phyloP scores from a whole-genome alignment of 2,113 vertebrate genomes.

The Nothobranchius furzeri region DNA sequence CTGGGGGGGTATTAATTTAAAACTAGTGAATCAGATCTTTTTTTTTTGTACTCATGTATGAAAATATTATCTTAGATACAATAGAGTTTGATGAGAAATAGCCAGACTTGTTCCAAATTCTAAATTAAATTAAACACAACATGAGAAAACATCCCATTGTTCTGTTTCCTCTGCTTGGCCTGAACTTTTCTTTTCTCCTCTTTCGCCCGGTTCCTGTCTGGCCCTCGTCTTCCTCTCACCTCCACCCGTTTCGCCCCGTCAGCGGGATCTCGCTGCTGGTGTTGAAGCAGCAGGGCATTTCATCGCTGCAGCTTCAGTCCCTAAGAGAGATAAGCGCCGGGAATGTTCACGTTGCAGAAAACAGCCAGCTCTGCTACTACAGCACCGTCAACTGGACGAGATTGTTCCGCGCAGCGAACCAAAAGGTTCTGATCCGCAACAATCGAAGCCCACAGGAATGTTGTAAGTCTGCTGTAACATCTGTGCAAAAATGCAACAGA shows the following conservation, averaged over 20 bases:
- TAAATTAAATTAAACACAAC: no score
- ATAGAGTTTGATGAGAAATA: no score
- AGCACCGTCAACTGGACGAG: constrained; percentile 96
- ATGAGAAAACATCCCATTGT: not conserved
- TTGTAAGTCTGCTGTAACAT: constrained; percentile 82
- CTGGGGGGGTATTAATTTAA: not conserved
- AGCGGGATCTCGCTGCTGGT: constrained; percentile 97
- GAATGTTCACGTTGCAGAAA: constrained; percentile 96
- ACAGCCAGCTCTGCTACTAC: constrained; percentile 94
- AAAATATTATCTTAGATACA: no score
- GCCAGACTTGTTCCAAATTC: no score
- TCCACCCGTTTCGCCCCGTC: constrained; percentile 24
- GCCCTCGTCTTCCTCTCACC: constrained; percentile 17
- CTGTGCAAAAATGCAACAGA: not conserved
- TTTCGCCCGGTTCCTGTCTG: constrained; percentile 4
- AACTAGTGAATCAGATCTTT: no score
- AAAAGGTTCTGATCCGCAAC: constrained; percentile 89
- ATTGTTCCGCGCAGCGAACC: constrained; percentile 87
- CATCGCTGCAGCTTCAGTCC: constrained; percentile 93
- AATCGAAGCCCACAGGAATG: constrained; percentile 91
- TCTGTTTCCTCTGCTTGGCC: not conserved
- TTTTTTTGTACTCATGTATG: no score
- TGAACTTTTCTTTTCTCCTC: not conserved
- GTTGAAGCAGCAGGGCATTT: constrained; percentile 93
- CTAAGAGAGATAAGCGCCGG: constrained; percentile 95